Base-by-base conservation (phyloP, 2,888 invertebrate genomes). In the Protodeltote pygarga region DNA sequence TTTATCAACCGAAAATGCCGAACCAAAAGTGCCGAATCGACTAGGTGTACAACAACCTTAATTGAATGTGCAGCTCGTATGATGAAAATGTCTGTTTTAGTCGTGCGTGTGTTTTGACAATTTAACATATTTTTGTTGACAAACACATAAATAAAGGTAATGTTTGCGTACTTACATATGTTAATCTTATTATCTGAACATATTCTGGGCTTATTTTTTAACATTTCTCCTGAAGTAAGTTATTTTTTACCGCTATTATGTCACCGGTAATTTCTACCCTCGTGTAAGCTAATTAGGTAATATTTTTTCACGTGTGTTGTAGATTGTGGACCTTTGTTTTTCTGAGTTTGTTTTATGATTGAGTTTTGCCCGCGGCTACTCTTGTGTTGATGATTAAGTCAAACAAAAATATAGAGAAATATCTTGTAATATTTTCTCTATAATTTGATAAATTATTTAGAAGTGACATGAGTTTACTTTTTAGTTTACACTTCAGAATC, bases 61-160 rank as follows among this genome's bases (percentile, higher is more conserved):
- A n/a, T n/a, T 45, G 49, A 42, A 37, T 42, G 49, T 58, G 45
- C 50, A 38, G 13, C 54, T 59, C 39, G 29, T 40, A 54, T 54
- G 62, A 63, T 29, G 47, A 49, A 53, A 53, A 48, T 41, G 24
- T 49, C 39, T 63, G 17, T 39, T 49, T 53, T 32, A 39, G 37
- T 14, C 15, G 20, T 21, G 11, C 44, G 16, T 32, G 28, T 35
- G 24, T 35, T 23, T 23, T 11, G 9, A 17, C 32, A 21, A 40
- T 41, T 28, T 10, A 29, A 19, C 24, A 27, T 38, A 27, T 21
- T 5, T 37, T 13, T 25, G 11, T 19, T n/a, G 3, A 4, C 2
- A 24, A 16, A 19, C 9, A 27, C 5, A 8, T 15, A 10, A 13
- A 16, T 19, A 20, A 41, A 33, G 19, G 31, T 23, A 35, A 48